These are phyloP conservation scores for Muricea muricata DNA, from an alignment of 92 coral and sea anemone genomes.

Conservation along the genomic window DNA sequence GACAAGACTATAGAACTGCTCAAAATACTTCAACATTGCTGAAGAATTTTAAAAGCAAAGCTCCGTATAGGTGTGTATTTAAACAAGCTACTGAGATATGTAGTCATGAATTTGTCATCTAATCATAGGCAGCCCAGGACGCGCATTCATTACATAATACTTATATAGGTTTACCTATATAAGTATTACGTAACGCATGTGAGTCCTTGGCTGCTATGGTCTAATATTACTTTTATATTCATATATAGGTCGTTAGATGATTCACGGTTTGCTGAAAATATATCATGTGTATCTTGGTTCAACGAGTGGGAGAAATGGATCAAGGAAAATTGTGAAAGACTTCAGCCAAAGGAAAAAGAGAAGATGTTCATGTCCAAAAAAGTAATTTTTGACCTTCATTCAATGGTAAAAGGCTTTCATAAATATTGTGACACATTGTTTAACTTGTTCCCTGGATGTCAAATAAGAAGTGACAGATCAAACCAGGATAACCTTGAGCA, in stretches of 20 bases:
- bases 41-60: slow-evolving; percentile 25
- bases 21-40: slow-evolving; percentile 12
- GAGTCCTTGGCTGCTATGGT: no score
- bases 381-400: slow-evolving; percentile 49
- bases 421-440: slow-evolving; percentile 40
- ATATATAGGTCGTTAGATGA: slow-evolving; percentile 52
- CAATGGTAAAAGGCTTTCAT: slow-evolving; percentile 58
- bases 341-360: slow-evolving; percentile 19
- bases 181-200: no score
- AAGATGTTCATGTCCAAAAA: slow-evolving; percentile 49
- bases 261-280: slow-evolving; percentile 50
- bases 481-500: slow-evolving; percentile 63
- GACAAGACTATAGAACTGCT: slow-evolving; percentile 26
- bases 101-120: no score
- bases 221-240: no score
- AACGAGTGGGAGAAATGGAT: slow-evolving; percentile 53
- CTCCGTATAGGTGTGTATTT: slow-evolving; percentile 29
- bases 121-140: no score
- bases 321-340: neutral
- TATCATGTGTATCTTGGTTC: slow-evolving; percentile 41
- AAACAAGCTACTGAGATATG: neutral
- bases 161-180: no score
- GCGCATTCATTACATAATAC: no score
- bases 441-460: slow-evolving; percentile 50
- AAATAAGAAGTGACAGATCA: slow-evolving; percentile 17